These are phyloP conservation scores for Philonicus albiceps DNA, from an alignment of 2,888 invertebrate species.

Conservation along the genomic window DNA sequence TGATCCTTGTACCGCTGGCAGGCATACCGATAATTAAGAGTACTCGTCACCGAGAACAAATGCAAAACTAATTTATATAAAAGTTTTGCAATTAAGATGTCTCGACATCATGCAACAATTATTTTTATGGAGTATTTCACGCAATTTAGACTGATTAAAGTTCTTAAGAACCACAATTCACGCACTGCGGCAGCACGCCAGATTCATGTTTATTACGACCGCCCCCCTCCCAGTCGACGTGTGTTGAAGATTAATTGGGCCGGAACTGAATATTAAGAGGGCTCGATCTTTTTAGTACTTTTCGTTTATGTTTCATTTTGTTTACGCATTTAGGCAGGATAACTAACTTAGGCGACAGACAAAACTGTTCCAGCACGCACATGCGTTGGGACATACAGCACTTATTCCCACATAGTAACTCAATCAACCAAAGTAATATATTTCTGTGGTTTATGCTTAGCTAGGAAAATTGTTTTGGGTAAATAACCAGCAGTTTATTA, in stretches of 20 bases:
- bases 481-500: not conserved
- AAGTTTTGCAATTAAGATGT: not conserved
- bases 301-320: not conserved
- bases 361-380: not conserved
- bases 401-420: not conserved
- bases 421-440: not conserved
- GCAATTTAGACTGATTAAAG: conserved; percentile 3
- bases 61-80: not conserved
- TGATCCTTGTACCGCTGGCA: not conserved
- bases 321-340: not conserved
- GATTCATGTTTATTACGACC: not conserved
- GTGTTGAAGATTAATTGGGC: not conserved
- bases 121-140: conserved; percentile 14
- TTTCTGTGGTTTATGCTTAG: not conserved
- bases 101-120: not conserved
- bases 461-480: not conserved
- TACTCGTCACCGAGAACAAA: not conserved
- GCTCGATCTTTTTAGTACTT: not conserved
- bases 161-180: conserved; percentile 1
- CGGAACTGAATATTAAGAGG: not conserved
- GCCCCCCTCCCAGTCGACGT: not conserved
- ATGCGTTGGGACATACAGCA: not conserved
- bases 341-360: not conserved
- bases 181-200: not conserved
- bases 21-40: not conserved